Evolutionary conservation across 2,113 vertebrate species (phyloP), one percentile per base, ranked within the genome.

Genomic region (Pelecanoides urinatrix): DNA sequence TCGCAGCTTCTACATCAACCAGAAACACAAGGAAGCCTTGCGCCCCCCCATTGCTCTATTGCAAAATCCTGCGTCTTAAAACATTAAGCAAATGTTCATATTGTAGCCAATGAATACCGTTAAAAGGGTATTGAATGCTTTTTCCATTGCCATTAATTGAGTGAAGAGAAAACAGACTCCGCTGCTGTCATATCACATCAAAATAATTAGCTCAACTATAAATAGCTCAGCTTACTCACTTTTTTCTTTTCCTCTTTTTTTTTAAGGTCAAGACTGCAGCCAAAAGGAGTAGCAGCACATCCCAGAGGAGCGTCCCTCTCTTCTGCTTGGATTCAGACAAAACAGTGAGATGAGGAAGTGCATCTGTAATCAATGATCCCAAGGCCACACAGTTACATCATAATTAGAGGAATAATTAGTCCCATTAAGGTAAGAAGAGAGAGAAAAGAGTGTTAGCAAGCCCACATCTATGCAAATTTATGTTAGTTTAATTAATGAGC

Each of bases 161-260:
- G 78, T 63, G 84, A 91, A 91, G 82, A 79, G 87, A 93, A 92
- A 92, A 94, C 86, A 94, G 95, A 88, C 83, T 89, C 86, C 0
- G 0, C 74, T 94, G 36, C 93, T 96, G 91, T 92, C 91, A 88
- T 75, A 94, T 70, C 77, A 73, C 83, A 91, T 96, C 78, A 93
- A 91, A 97, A 94, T 95, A 95, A 96, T 97, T 97, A 95, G 85
- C 89, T 94, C 38, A 26, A 29, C 63, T 97, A 95, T 95, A 94
- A 95, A 97, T 96, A 96, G 78, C 74, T 50, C 61, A 6, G 73
- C 88, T 93, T 95, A 94, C 88, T 97, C 88, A 90, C 66, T 93
- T 96, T 91, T 97, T 92, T 62, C 45, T 78, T 50, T 86, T 89
- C 70, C 25, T 92, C 36, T 68, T 63, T 96, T 67, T 72, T 93